Evolutionary conservation across 2,888 invertebrate genomes (phyloP).

Genomic region (Aspidiotus destructor): DNA sequence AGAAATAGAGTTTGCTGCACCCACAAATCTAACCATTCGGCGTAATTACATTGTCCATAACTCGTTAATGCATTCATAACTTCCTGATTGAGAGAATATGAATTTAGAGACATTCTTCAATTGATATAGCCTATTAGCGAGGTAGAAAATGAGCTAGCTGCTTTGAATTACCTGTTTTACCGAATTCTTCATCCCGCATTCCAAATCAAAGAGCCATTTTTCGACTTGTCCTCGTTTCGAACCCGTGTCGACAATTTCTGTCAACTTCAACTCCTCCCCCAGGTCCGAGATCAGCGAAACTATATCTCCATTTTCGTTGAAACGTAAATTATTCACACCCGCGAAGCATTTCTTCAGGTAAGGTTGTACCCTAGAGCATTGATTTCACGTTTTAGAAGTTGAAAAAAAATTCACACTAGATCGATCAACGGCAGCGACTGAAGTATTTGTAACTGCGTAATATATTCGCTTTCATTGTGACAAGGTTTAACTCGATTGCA

Average conservation of each 20-base stretch:
- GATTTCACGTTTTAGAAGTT: too few species aligned
- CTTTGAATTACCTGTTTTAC: conserved; percentile 50
- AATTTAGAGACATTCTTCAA: too few species aligned
- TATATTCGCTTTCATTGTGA: too few species aligned
- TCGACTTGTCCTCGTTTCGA: conserved; percentile 89
- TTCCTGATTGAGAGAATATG: conserved; percentile 10
- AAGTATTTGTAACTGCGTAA: not conserved
- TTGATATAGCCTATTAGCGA: not conserved
- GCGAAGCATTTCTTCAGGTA: conserved; percentile 94
- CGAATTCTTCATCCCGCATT: conserved; percentile 79
- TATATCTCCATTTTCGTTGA: conserved; percentile 80
- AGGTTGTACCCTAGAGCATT: conserved; percentile 66
- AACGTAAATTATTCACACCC: conserved; percentile 76
- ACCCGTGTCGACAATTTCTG: conserved; percentile 68
- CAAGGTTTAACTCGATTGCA: too few species aligned
- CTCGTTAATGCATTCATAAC: not conserved
- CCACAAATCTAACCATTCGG: conserved; percentile 5
- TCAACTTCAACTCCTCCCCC: conserved; percentile 69
- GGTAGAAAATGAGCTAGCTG: not conserved
- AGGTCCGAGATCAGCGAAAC: conserved; percentile 79
- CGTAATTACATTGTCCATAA: not conserved
- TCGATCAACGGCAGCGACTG: not conserved
- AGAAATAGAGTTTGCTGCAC: conserved; percentile 6
- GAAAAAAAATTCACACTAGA: too few species aligned
- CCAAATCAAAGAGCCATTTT: conserved; percentile 86